Percentiles rank a stretch among this genome's conserved stretches.
phyloP scores from a whole-genome alignment of 2,113 vertebrate genomes.

The Ptilonorhynchus violaceus region DNA sequence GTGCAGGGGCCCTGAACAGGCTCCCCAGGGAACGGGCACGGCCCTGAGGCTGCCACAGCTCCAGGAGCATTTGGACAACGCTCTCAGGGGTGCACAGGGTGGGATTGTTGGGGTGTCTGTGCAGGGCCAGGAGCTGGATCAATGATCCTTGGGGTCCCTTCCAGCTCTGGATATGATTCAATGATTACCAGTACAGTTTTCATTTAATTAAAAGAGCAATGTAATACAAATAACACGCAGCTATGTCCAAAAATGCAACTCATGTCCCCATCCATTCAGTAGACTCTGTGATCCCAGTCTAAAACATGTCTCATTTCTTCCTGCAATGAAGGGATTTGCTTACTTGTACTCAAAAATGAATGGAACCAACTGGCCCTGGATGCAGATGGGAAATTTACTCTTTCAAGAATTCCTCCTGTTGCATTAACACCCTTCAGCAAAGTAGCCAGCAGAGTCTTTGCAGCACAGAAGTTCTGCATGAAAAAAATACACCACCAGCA shows the following conservation, averaged over 20 bases:
- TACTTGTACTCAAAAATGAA: not conserved
- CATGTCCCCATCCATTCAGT: not conserved
- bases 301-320: not conserved
- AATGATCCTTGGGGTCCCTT: not conserved
- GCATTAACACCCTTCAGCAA: conserved; percentile 10
- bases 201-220: not conserved
- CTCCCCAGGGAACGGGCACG: not conserved
- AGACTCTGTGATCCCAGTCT: not conserved
- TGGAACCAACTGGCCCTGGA: not conserved
- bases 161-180: not conserved
- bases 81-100: not conserved
- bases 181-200: not conserved
- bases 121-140: fast-evolving
- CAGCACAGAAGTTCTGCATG: conserved; percentile 14
- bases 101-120: not conserved
- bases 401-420: not conserved
- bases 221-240: not conserved
- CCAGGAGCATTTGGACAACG: fast-evolving
- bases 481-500: not conserved
- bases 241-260: not conserved
- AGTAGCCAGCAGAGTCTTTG: not conserved
- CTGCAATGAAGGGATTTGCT: not conserved
- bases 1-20: not conserved
- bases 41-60: not conserved
- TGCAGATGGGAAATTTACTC: not conserved